Evolutionary conservation across 2,797 vertebrate species (phyloP).

Genomic region (Clarias laeviceps): DNA sequence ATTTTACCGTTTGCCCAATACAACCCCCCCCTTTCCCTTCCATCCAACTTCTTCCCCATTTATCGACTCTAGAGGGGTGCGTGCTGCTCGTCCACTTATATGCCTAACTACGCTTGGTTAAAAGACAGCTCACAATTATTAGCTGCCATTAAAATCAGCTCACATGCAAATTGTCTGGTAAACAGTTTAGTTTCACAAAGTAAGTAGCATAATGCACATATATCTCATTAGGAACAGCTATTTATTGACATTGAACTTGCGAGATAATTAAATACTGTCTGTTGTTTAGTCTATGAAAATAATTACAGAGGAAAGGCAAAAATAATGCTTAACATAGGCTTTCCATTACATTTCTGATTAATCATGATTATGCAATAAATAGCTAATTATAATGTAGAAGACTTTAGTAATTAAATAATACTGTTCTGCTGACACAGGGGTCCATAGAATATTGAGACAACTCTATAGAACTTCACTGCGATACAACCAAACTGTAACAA

Average conservation of each 20-base stretch:
- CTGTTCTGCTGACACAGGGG: too few species aligned
- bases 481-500: neutral
- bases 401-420: neutral
- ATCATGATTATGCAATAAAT: neutral
- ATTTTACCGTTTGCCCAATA: slow-evolving; percentile 38
- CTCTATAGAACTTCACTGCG: too few species aligned
- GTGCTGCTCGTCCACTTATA: neutral
- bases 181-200: neutral
- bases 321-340: too few species aligned
- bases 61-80: slow-evolving; percentile 18
- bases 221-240: neutral
- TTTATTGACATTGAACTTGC: neutral
- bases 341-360: neutral
- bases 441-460: neutral
- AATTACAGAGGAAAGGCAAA: neutral
- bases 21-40: neutral
- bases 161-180: neutral
- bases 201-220: neutral
- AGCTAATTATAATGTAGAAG: neutral
- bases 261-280: neutral
- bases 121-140: neutral
- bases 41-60: neutral
- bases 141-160: neutral
- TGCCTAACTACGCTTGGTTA: neutral
- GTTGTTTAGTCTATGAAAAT: neutral